Evolutionary conservation across 2,888 invertebrate species (phyloP), one percentile per base, ranked within the genome.

Genomic region (Meghimatium bilineatum): DNA sequence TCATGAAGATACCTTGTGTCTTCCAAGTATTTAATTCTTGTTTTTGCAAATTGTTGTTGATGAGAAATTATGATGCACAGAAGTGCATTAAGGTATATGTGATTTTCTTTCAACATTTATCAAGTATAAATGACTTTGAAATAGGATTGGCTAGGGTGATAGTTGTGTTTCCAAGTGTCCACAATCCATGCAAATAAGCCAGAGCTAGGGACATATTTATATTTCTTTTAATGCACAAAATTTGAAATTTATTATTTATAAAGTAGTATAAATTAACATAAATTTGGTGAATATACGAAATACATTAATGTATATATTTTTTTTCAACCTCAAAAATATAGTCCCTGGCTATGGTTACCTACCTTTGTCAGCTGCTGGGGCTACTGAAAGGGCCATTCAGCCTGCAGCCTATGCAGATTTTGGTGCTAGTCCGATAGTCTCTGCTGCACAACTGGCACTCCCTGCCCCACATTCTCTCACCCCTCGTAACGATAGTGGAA

Each of bases 281-380:
- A 74, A 26, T 49, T 49, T 52, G 17, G 23, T 52, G 44, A 8
- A 44, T 72, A 63, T 49, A 67, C 29, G 36, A 78, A 32, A 78
- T 78, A 67, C 32, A 38, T 36, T 66, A 78, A 78, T 34, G 8
- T n/a, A n/a, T 66, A 14, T 76, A 2, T 66, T 80, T 71, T 52
- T 80, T 56, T 80, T 81, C 69, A 71, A 72, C 38, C 72, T 74
- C 29, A 38, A 52, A 60, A 56, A 52, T 81, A 34, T 63, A 84
- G 84, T 84, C 84, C 84, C 84, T 84, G 84, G 84, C 80, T 84
- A 84, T 76, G 84, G 84, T 80, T 84, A 84, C 60, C 84, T 84
- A 44, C 84, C 84, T 44, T 44, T 84, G 80, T 67, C 84, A n/a
- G 56, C 84, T 49, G 84, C 80, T 29, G 80, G 76, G 60, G 83